Evolutionary conservation across 2,113 vertebrate species (phyloP).

Genomic region (Falcunculus frontatus): DNA sequence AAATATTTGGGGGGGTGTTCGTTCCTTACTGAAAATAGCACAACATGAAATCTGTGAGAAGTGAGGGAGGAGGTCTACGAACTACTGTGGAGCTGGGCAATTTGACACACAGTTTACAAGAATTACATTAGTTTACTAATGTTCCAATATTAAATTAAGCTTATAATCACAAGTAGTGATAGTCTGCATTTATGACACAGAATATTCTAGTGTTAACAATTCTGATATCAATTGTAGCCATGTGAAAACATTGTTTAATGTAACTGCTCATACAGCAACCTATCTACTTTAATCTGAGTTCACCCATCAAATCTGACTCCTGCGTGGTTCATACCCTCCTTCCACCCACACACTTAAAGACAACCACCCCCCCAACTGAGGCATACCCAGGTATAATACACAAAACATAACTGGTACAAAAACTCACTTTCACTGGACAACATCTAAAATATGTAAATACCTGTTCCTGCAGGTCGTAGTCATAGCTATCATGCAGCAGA

Average conservation of each 20-base stretch:
- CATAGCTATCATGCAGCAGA: slow-evolving; percentile 96
- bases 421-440: slow-evolving; percentile 45
- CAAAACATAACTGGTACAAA: slow-evolving; percentile 1
- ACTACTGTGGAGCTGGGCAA: not conserved
- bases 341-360: slow-evolving; percentile 34
- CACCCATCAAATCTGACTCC: not conserved
- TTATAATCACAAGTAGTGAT: not conserved
- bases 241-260: not conserved
- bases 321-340: not conserved
- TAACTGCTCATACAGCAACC: not conserved
- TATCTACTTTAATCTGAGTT: not conserved
- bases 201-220: not conserved
- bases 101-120: not conserved
- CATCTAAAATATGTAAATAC: slow-evolving; percentile 68
- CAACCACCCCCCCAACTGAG: not conserved
- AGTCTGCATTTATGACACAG: not conserved
- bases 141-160: not conserved
- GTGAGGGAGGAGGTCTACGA: not conserved
- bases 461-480: slow-evolving; percentile 99
- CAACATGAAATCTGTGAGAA: not conserved
- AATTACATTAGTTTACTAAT: not conserved
- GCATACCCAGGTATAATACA: not conserved
- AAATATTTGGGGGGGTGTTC: not conserved
- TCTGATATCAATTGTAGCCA: not conserved
- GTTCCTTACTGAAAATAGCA: not conserved